Evolutionary conservation across 2,888 invertebrate species (phyloP), one percentile per base, ranked within the genome.

Genomic region (Ypsolopha sequella): DNA sequence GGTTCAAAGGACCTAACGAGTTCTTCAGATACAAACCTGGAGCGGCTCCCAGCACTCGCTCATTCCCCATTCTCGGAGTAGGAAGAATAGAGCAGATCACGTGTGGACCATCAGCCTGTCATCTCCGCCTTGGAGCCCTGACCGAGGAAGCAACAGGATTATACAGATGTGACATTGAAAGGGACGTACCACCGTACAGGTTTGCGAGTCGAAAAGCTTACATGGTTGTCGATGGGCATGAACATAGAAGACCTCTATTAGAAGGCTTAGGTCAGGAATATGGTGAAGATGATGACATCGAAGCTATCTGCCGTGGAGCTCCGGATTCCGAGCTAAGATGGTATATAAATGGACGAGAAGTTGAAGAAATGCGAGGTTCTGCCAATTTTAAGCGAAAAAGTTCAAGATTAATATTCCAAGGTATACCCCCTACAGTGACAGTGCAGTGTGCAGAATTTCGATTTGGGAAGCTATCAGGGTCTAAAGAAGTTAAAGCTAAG

Each of bases 381-480:
- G 56, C 64, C 0, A 59, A 64, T 1, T 64, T 84, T 34, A 74
- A 65, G 39, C 66, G 61, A 49, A 68, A 61, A 39, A 76, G 73
- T 58, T 68, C 68, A 0, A 66, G 73, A 10, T 56, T 68, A 0
- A 56, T 74, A 6, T 79, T 80, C 73, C 56, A 82, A 59, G 89
- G 86, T 61, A 50, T 77, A 61, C 69, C 88, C 58, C 78, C 88
- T 56, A 77, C 80, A 64, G 67, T 89, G 49, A 87, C 76, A 56
- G 79, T 72, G 62, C 89, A 66, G 60, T 90, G 79, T 73, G 89
- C 78, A 44, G 88, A 69, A 66, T 86, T 61, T 62, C 80, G 81
- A 8, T 78, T 82, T 41, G 89, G 88, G 1, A 88, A 84, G 66
- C 54, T 76, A 11, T 68, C 68, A 7, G 78, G 79, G 1, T 84